Evolutionary conservation across 2,888 invertebrate species (phyloP).

Genomic region (Heterodera filipjevi): DNA sequence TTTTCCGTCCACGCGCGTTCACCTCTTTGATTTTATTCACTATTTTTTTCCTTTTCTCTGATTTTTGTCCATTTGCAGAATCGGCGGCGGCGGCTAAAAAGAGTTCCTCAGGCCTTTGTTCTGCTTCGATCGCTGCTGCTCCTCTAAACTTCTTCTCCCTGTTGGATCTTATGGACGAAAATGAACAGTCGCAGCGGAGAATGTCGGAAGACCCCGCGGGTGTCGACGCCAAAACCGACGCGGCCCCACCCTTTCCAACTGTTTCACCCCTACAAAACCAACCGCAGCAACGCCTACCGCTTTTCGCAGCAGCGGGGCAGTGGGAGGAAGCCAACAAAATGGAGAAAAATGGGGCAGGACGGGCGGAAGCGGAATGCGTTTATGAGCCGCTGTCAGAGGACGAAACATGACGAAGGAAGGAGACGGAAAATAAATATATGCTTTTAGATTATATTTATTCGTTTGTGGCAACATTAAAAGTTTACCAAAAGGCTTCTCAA

Average conservation of each 20-base stretch:
- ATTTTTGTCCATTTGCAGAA: not conserved
- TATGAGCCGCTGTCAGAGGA: conserved; percentile 36
- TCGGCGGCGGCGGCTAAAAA: not conserved
- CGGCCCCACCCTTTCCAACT: not conserved
- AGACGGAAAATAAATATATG: conserved; percentile 5
- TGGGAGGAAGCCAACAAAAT: conserved; percentile 14
- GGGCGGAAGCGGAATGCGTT: conserved; percentile 21
- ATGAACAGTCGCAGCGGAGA: not conserved
- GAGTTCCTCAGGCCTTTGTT: not conserved
- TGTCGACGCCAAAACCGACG: not conserved
- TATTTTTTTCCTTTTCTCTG: not conserved
- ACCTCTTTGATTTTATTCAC: not conserved
- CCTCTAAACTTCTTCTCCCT: conserved; percentile 8
- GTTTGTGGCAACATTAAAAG: no score
- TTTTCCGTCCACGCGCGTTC: no score
- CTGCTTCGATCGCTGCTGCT: not conserved
- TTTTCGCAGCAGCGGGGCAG: not conserved
- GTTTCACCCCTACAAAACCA: not conserved
- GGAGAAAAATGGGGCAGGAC: not conserved
- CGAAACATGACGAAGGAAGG: conserved; percentile 22
- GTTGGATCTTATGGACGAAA: conserved; percentile 14
- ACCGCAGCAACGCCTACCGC: not conserved
- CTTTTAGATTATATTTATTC: not conserved
- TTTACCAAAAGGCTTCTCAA: no score
- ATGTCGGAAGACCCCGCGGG: not conserved